These are phyloP conservation scores for Nycticebus coucang DNA, from an alignment of 2,113 vertebrate genomes.

Conservation along the genomic window DNA sequence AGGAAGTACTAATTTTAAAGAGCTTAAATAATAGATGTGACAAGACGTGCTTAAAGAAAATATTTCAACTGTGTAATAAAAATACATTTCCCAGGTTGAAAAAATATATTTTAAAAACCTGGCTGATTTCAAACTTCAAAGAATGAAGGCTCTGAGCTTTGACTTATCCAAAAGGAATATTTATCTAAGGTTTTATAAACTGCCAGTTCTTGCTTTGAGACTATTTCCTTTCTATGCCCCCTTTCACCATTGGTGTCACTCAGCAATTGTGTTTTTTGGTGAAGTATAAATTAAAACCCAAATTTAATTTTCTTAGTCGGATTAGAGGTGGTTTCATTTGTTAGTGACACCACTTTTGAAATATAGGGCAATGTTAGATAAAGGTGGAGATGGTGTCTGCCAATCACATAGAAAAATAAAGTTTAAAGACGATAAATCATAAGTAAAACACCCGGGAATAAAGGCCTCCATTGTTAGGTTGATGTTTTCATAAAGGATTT, in stretches of 20 bases:
- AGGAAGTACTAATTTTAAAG: slow-evolving; percentile 75
- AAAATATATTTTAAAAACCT: slow-evolving; percentile 70
- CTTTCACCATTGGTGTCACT: neutral
- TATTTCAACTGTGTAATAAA: slow-evolving; percentile 75
- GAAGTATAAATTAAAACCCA: slow-evolving; percentile 45
- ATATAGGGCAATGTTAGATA: neutral
- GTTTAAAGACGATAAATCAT: neutral
- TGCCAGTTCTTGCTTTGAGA: slow-evolving; percentile 52
- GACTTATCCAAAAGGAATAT: slow-evolving; percentile 72
- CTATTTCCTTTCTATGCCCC: slow-evolving; percentile 43
- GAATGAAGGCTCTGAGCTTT: slow-evolving; percentile 62
- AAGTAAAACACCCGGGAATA: neutral
- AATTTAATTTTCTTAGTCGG: slow-evolving; percentile 34
- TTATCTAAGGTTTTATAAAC: slow-evolving; percentile 71
- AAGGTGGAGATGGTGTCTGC: neutral
- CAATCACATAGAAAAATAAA: slow-evolving; percentile 34
- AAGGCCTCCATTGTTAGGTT: slow-evolving; percentile 35
- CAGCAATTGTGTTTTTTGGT: neutral
- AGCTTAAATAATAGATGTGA: slow-evolving; percentile 76
- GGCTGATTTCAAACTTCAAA: slow-evolving; percentile 71
- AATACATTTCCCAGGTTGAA: slow-evolving; percentile 72
- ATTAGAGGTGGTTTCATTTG: slow-evolving; percentile 22
- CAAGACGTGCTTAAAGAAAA: slow-evolving; percentile 75
- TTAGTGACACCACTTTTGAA: slow-evolving; percentile 57
- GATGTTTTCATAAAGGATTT: slow-evolving; percentile 33